Conservation (phyloP, 2,113 vertebrate genomes). For the Chlorocebus sabaeus region DNA sequence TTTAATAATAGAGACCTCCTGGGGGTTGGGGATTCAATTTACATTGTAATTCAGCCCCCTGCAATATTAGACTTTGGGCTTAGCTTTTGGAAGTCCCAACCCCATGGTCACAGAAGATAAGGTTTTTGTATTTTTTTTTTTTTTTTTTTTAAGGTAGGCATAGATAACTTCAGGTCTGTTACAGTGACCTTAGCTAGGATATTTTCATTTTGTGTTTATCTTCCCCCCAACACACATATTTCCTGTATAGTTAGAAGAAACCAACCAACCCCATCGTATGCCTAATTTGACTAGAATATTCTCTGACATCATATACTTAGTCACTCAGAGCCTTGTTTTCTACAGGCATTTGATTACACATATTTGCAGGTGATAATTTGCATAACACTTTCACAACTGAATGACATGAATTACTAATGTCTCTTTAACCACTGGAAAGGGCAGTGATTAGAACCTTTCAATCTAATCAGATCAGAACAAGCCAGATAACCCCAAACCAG, state of each 20-base stretch:
- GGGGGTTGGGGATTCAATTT: not conserved
- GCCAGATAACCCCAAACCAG: not conserved
- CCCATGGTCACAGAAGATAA: not conserved
- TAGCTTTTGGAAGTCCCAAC: not conserved
- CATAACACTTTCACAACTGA: not conserved
- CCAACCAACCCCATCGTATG: not conserved
- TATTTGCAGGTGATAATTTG: conserved; percentile 36
- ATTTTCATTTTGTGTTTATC: not conserved
- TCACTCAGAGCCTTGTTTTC: conserved; percentile 6
- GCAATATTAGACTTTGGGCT: not conserved
- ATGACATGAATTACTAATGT: not conserved
- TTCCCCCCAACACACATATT: not conserved
- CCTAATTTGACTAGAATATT: not conserved
- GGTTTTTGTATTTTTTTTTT: not conserved
- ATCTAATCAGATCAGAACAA: not conserved
- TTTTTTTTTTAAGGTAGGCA: not conserved
- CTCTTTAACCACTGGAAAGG: not conserved
- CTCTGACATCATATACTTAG: not conserved
- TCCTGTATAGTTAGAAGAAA: not conserved
- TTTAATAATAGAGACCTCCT: not conserved
- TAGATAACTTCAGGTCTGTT: not conserved
- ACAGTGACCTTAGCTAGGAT: not conserved
- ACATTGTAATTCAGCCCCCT: not conserved
- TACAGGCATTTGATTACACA: not conserved
- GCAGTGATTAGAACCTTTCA: not conserved